These are phyloP conservation scores for Pycnonotus jocosus DNA, from an alignment of 2,113 vertebrate species.

Conservation along the genomic window DNA sequence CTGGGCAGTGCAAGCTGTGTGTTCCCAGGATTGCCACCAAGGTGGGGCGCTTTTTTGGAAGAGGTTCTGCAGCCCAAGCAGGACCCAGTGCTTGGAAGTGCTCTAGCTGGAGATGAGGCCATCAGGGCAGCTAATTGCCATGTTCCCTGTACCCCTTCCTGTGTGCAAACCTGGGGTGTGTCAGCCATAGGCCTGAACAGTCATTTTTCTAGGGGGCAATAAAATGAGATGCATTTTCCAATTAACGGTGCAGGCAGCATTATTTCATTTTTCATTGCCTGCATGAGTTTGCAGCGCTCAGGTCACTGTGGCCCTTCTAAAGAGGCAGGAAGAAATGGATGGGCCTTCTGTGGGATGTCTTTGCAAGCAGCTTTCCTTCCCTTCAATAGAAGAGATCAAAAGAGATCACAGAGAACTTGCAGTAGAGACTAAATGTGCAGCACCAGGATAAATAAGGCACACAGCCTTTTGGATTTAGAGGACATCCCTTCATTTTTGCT, in stretches of 20 bases:
- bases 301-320: background rate
- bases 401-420: background rate
- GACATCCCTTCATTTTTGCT: background rate
- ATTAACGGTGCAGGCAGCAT: background rate
- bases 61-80: background rate
- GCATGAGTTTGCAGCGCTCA: background rate
- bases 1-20: background rate
- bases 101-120: background rate
- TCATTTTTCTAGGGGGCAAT: background rate
- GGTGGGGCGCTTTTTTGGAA: background rate
- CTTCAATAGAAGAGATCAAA: background rate
- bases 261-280: background rate
- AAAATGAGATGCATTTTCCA: conserved; percentile 6
- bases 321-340: background rate
- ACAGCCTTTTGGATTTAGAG: background rate
- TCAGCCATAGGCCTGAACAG: background rate
- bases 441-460: background rate
- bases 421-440: background rate
- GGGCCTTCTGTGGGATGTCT: background rate
- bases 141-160: background rate
- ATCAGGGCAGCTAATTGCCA: background rate
- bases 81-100: background rate
- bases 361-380: background rate
- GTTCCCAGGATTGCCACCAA: background rate
- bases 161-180: background rate